Percentiles rank a stretch among this genome's conserved stretches.
Conservation (phyloP, 1,140 invertebrate species). For the Hypothenemus hampei region DNA sequence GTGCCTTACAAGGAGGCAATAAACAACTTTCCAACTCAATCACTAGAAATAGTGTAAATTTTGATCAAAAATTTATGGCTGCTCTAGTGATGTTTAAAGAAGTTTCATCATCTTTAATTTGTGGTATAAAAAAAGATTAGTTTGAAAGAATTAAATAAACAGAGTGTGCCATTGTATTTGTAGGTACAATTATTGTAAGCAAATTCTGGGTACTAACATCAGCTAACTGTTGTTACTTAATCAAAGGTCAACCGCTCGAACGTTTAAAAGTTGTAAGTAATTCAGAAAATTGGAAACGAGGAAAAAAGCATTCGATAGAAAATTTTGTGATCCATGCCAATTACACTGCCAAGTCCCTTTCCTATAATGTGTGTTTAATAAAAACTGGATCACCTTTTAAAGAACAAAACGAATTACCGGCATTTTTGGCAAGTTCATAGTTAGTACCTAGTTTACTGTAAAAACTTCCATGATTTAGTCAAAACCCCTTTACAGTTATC, state of each 20-base stretch:
- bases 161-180: not conserved
- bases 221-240: constrained; percentile 19
- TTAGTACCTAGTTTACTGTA: not conserved
- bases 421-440: constrained; percentile 10
- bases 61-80: constrained; percentile 19
- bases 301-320: constrained; percentile 19
- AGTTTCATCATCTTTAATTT: constrained; percentile 9
- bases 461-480: not conserved
- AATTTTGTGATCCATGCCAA: constrained; percentile 16
- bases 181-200: constrained; percentile 24
- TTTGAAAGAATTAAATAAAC: not conserved
- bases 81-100: constrained; percentile 18
- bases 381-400: constrained; percentile 22
- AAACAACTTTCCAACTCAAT: constrained; percentile 10
- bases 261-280: constrained; percentile 23
- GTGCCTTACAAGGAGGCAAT: constrained; percentile 10
- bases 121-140: constrained; percentile 5
- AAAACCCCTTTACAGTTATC: constrained; percentile 10
- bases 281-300: constrained; percentile 21
- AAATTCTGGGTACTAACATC: constrained; percentile 28
- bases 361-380: constrained; percentile 17
- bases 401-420: constrained; percentile 9
- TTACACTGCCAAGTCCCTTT: constrained; percentile 12
- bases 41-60: constrained; percentile 2
- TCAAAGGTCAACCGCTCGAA: constrained; percentile 10